These are phyloP conservation scores for Puma concolor DNA, from an alignment of 2,113 vertebrate species.

Conservation along the genomic window DNA sequence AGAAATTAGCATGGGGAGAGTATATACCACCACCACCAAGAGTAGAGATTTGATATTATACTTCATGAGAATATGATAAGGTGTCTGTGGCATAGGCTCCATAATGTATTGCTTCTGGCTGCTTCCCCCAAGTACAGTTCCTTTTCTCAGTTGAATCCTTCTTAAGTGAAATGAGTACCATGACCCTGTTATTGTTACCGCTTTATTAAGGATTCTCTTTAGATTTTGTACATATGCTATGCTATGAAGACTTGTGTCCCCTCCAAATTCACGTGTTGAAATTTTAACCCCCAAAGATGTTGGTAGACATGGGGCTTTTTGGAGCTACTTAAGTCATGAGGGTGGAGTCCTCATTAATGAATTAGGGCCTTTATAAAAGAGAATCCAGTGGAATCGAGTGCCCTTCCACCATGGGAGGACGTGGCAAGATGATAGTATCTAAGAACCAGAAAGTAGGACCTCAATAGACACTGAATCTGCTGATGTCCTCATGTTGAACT, in stretches of 20 bases:
- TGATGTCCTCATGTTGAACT: neutral
- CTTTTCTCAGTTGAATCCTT: neutral
- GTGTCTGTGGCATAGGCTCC: fast-evolving
- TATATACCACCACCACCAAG: neutral
- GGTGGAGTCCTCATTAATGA: neutral
- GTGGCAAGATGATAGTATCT: neutral
- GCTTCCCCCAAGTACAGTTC: neutral
- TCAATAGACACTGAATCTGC: neutral
- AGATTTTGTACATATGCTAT: neutral
- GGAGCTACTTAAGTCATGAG: neutral
- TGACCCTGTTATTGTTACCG: neutral
- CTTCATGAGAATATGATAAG: neutral
- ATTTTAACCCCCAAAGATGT: neutral
- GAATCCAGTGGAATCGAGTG: neutral
- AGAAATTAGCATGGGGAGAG: neutral
- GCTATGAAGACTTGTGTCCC: neutral
- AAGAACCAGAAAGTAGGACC: neutral
- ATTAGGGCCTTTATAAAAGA: neutral
- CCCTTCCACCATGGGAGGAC: neutral
- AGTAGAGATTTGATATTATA: neutral
- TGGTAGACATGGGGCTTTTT: neutral
- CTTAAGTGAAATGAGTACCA: neutral
- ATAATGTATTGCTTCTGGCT: neutral
- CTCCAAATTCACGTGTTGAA: neutral
- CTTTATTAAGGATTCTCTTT: neutral